Percentiles rank a stretch among this genome's conserved stretches.
Conservation (phyloP, 2,888 invertebrate genomes). For the Lasioglossum vierecki region DNA sequence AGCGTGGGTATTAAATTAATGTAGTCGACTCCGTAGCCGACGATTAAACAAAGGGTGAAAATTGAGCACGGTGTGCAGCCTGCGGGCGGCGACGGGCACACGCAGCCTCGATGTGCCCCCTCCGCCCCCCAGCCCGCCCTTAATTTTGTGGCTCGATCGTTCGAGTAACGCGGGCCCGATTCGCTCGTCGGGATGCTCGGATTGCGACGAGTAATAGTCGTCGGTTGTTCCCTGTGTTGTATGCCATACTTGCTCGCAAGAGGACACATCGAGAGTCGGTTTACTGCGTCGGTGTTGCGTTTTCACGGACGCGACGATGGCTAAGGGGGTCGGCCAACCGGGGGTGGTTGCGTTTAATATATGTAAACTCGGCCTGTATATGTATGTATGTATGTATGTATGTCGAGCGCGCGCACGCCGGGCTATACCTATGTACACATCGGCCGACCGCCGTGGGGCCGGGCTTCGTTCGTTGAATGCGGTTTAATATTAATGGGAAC, state of each 20-base stretch:
- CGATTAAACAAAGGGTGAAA: slow-evolving; percentile 84
- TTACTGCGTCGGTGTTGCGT: not conserved
- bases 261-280: not conserved
- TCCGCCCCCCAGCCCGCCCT: not conserved
- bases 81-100: slow-evolving; percentile 41
- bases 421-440: slow-evolving; percentile 71
- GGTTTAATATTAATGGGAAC: slow-evolving; percentile 84
- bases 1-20: slow-evolving; percentile 79
- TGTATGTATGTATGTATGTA: slow-evolving; percentile 24
- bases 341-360: slow-evolving; percentile 45
- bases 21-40: slow-evolving; percentile 80
- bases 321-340: not conserved
- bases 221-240: not conserved
- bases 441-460: slow-evolving; percentile 63
- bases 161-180: slow-evolving; percentile 44
- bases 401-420: slow-evolving; percentile 14
- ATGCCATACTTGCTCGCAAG: not conserved
- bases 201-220: not conserved
- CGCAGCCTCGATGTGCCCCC: slow-evolving; percentile 37
- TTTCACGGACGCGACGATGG: slow-evolving; percentile 30
- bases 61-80: slow-evolving; percentile 75
- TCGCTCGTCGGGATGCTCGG: not conserved
- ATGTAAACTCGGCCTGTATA: slow-evolving; percentile 48
- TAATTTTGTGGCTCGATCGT: slow-evolving; percentile 51
- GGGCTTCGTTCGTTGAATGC: slow-evolving; percentile 83